Evolutionary conservation across 2,888 invertebrate species (phyloP).

Genomic region (Nomada hirtipes): DNA sequence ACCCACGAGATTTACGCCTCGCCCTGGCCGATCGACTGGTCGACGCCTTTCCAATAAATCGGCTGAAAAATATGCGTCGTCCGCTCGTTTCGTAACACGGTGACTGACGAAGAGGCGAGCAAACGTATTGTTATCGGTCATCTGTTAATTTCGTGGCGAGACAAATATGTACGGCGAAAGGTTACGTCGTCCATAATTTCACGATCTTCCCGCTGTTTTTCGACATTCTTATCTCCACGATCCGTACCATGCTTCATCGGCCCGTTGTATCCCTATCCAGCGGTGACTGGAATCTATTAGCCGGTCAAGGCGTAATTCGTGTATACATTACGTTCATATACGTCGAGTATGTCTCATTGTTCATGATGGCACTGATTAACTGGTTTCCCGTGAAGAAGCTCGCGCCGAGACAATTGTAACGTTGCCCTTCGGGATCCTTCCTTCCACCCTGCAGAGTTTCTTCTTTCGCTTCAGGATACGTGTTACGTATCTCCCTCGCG

Average conservation of each 20-base stretch:
- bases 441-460: neutral
- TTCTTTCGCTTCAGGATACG: neutral
- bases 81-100: neutral
- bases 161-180: constrained; percentile 10
- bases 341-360: constrained; percentile 72
- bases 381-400: constrained; percentile 52
- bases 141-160: constrained; percentile 9
- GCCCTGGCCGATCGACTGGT: constrained; percentile 17
- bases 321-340: constrained; percentile 19
- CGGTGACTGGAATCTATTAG: constrained; percentile 45
- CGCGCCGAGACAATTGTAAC: constrained; percentile 2
- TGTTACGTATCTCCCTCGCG: neutral
- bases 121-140: neutral
- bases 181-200: neutral
- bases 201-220: constrained; percentile 5
- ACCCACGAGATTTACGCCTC: constrained; percentile 7
- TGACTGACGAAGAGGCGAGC: neutral
- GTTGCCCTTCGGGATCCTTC: neutral
- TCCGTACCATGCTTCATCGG: constrained; percentile 17
- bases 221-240: constrained; percentile 23
- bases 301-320: constrained; percentile 20
- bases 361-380: constrained; percentile 65
- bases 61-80: constrained; percentile 31
- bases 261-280: constrained; percentile 38
- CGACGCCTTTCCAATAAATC: neutral